Percentiles rank a stretch among this genome's conserved stretches.
Evolutionary conservation across 2,888 invertebrate genomes (phyloP).

Genomic region (Notocelia uddmanniana): DNA sequence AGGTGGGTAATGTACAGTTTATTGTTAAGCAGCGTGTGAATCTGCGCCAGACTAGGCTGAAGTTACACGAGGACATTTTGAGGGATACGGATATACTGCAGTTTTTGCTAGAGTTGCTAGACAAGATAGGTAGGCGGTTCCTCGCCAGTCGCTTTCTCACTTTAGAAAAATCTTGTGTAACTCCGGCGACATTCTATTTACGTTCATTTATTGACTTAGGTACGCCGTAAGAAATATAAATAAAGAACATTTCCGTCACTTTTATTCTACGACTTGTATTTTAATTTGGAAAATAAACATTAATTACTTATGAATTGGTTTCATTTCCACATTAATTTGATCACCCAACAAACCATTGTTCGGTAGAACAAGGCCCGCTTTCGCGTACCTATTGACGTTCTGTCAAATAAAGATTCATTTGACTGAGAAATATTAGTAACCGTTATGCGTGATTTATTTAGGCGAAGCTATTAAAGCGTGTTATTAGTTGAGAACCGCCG

Average conservation of each 20-base stretch:
- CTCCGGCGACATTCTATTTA: neutral
- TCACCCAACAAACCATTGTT: slow-evolving; percentile 33
- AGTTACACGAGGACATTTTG: neutral
- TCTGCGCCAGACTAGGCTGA: neutral
- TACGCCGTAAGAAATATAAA: slow-evolving; percentile 10
- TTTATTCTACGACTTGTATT: slow-evolving; percentile 70
- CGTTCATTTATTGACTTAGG: slow-evolving; percentile 15
- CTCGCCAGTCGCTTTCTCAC: neutral
- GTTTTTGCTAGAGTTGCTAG: neutral
- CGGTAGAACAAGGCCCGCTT: slow-evolving; percentile 68
- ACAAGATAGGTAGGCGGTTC: neutral
- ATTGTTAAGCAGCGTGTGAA: slow-evolving; percentile 21
- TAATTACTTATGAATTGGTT: slow-evolving; percentile 61
- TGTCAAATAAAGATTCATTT: slow-evolving; percentile 77
- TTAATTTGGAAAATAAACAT: slow-evolving; percentile 72
- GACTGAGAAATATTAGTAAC: slow-evolving; percentile 60
- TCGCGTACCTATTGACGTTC: slow-evolving; percentile 66
- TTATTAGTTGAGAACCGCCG: slow-evolving; percentile 60
- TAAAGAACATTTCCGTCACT: slow-evolving; percentile 58
- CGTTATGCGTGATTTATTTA: slow-evolving; percentile 73
- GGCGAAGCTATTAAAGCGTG: slow-evolving; percentile 67
- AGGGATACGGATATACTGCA: neutral
- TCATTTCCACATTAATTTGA: slow-evolving; percentile 27
- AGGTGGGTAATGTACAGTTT: slow-evolving; percentile 13
- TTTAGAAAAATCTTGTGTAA: slow-evolving; percentile 8